A percentile compares a stretch with the other conserved stretches of the same genome.
Conservation (phyloP, 2,888 invertebrate species). For the Aphidoletes aphidimyza region DNA sequence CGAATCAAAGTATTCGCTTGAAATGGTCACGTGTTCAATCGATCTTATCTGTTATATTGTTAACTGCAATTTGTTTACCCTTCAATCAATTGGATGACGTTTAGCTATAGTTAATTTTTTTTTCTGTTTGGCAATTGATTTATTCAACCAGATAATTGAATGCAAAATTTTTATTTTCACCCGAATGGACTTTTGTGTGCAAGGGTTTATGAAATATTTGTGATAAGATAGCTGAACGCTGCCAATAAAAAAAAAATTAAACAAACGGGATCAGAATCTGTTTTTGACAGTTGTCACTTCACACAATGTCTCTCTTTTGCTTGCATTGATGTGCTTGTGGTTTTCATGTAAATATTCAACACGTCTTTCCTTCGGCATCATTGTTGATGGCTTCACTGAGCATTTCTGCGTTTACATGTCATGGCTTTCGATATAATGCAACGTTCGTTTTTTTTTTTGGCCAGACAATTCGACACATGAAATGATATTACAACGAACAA, state of each 20-base stretch:
- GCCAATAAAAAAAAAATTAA: neutral
- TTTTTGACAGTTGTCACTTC: constrained; percentile 53
- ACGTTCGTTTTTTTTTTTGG: neutral
- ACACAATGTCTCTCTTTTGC: constrained; percentile 4
- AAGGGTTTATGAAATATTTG: neutral
- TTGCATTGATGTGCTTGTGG: neutral
- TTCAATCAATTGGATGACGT: neutral
- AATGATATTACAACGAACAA: neutral
- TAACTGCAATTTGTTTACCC: neutral
- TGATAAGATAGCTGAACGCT: neutral
- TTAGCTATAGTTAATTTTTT: neutral
- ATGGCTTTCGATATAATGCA: neutral
- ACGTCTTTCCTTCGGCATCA: neutral
- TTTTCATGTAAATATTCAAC: neutral
- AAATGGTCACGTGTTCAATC: constrained; percentile 5
- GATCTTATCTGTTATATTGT: neutral
- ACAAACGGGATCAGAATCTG: neutral
- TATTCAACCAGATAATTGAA: constrained; percentile 3
- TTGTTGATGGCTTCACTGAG: neutral
- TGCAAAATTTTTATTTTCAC: neutral
- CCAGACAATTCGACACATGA: neutral
- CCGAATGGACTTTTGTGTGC: neutral
- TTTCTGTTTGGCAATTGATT: constrained; percentile 40
- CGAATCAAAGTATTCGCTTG: neutral
- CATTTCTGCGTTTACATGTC: neutral